Conservation (phyloP, 1,140 invertebrate genomes). For the Eurosta solidaginis region DNA sequence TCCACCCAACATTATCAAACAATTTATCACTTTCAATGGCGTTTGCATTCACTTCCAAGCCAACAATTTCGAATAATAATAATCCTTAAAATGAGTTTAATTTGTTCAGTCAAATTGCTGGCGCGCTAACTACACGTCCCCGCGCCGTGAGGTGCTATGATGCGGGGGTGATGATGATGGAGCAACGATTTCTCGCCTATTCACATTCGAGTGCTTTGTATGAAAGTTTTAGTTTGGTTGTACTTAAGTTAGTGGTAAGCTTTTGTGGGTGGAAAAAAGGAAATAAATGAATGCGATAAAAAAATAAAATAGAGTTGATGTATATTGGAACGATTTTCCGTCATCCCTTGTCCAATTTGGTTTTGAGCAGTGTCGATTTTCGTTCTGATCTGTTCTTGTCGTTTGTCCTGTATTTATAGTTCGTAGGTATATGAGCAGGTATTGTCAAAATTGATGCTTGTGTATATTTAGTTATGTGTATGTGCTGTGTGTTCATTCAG, state of each 20-base stretch:
- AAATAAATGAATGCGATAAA: not conserved
- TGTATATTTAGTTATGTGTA: too few species aligned
- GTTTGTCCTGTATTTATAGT: too few species aligned
- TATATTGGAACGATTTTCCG: too few species aligned
- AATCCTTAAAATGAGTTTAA: slow-evolving; percentile 59
- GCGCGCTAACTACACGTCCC: slow-evolving; percentile 30
- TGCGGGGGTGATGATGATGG: not conserved
- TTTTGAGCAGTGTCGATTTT: too few species aligned
- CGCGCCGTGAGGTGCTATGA: not conserved
- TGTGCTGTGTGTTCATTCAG: too few species aligned
- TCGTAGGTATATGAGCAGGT: too few species aligned
- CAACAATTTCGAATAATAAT: slow-evolving; percentile 51
- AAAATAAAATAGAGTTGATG: too few species aligned
- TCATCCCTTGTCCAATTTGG: too few species aligned
- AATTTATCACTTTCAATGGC: slow-evolving; percentile 29
- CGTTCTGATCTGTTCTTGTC: too few species aligned
- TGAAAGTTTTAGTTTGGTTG: not conserved
- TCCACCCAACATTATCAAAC: not conserved
- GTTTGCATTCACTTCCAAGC: slow-evolving; percentile 41
- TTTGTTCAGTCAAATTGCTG: slow-evolving; percentile 53
- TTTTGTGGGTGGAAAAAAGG: not conserved
- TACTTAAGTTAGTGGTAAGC: not conserved
- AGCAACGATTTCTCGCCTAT: not conserved
- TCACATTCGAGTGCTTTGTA: not conserved
- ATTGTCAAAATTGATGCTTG: too few species aligned